phyloP scores from a whole-genome alignment of 2,888 invertebrate species.

The Boloria selene region DNA sequence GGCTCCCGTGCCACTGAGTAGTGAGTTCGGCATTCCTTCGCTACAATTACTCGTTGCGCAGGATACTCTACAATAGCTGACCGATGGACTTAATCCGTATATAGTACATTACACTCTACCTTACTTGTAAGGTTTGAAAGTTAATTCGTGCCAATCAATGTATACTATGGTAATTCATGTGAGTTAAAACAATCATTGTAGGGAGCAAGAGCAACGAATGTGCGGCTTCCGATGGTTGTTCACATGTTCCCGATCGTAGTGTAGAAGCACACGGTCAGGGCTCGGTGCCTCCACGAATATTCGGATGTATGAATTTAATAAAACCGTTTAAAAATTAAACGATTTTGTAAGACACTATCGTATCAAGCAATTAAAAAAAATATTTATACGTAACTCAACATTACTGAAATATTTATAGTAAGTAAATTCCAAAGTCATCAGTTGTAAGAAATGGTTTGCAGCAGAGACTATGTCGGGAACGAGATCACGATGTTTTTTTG shows the following conservation, averaged over 20 bases:
- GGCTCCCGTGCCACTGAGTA: constrained; percentile 68
- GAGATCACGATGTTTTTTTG: too few relatives aligned
- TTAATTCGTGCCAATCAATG: constrained; percentile 24
- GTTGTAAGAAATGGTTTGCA: too few relatives aligned
- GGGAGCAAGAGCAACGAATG: constrained; percentile 47
- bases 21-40: constrained; percentile 67
- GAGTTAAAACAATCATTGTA: constrained; percentile 1
- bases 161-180: constrained; percentile 6
- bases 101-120: constrained; percentile 26
- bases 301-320: constrained; percentile 54
- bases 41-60: constrained; percentile 60
- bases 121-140: background rate
- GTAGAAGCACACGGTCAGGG: constrained; percentile 53
- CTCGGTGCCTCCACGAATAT: constrained; percentile 47
- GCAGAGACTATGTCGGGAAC: too few relatives aligned
- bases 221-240: constrained; percentile 64
- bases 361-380: too few relatives aligned
- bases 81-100: constrained; percentile 8
- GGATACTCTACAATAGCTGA: constrained; percentile 40
- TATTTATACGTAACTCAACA: too few relatives aligned
- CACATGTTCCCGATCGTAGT: constrained; percentile 57
- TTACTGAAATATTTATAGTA: too few relatives aligned
- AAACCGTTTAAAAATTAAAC: too few relatives aligned
- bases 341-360: background rate
- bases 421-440: too few relatives aligned